Conservation (phyloP, 2,797 vertebrate species). For the Cossypha caffra region DNA sequence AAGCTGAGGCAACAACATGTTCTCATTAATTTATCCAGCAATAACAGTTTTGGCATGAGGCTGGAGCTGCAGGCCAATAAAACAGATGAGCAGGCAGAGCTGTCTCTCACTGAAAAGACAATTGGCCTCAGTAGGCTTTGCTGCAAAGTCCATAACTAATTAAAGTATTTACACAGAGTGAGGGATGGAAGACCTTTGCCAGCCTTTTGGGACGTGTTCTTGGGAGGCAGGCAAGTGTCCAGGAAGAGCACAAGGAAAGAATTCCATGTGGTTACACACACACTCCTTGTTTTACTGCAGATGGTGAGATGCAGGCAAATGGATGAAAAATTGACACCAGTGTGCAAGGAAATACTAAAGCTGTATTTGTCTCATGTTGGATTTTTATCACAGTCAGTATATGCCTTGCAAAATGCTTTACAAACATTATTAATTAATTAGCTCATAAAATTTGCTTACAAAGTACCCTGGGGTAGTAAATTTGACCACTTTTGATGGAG, state of each 20-base stretch:
- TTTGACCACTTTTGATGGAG: background rate
- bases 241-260: background rate
- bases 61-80: slow-evolving; percentile 10
- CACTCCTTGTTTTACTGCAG: background rate
- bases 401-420: background rate
- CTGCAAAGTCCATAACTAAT: slow-evolving; percentile 24
- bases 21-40: slow-evolving; percentile 68
- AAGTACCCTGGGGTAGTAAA: background rate
- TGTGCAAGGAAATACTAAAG: background rate
- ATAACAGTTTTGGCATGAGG: slow-evolving; percentile 50
- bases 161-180: slow-evolving; percentile 41
- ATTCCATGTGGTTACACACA: background rate
- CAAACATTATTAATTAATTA: background rate
- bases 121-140: slow-evolving; percentile 31
- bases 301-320: background rate
- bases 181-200: background rate
- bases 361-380: background rate
- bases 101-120: slow-evolving; percentile 46
- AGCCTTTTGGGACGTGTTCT: background rate
- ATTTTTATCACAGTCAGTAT: background rate
- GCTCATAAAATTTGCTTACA: background rate
- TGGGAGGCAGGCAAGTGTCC: background rate
- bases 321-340: background rate
- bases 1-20: slow-evolving; percentile 44
- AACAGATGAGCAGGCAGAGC: slow-evolving; percentile 66